These are phyloP conservation scores for Drosophila antonietae DNA, from an alignment of 2,888 invertebrate genomes.

Conservation along the genomic window DNA sequence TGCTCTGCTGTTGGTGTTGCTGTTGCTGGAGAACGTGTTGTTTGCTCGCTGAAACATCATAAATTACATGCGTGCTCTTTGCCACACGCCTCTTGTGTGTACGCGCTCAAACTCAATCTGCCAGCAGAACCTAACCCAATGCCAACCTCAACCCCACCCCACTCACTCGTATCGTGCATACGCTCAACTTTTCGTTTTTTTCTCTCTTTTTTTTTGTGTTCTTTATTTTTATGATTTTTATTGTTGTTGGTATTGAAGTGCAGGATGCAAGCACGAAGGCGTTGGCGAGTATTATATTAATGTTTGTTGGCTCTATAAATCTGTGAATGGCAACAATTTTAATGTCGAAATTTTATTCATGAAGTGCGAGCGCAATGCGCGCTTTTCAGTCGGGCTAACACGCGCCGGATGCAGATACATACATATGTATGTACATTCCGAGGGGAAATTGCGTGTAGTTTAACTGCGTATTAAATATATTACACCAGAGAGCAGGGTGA, in stretches of 20 bases:
- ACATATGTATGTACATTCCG: background rate
- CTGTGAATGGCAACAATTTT: conserved; percentile 56
- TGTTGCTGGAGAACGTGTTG: conserved; percentile 71
- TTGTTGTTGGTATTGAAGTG: conserved; percentile 17
- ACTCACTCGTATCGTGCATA: conserved; percentile 34
- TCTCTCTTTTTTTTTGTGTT: background rate
- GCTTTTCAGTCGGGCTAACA: conserved; percentile 21
- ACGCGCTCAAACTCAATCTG: conserved; percentile 70
- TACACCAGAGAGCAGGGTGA: conserved; percentile 18
- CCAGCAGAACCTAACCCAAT: conserved; percentile 17
- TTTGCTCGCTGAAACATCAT: conserved; percentile 81
- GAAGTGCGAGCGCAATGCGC: conserved; percentile 49
- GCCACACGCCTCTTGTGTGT: conserved; percentile 77
- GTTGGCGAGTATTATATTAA: conserved; percentile 49
- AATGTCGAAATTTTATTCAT: conserved; percentile 67
- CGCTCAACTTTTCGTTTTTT: conserved; percentile 29
- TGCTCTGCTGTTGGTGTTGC: conserved; percentile 38
- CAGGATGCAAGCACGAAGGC: conserved; percentile 15
- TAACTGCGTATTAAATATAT: conserved; percentile 27
- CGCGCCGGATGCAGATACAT: conserved; percentile 12
- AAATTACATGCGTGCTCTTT: conserved; percentile 78
- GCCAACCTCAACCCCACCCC: background rate
- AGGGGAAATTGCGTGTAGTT: conserved; percentile 32
- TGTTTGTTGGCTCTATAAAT: conserved; percentile 55
- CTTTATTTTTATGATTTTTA: conserved; percentile 9